Conservation (phyloP, 2,113 vertebrate genomes). For the Craseonycteris thonglongyai region DNA sequence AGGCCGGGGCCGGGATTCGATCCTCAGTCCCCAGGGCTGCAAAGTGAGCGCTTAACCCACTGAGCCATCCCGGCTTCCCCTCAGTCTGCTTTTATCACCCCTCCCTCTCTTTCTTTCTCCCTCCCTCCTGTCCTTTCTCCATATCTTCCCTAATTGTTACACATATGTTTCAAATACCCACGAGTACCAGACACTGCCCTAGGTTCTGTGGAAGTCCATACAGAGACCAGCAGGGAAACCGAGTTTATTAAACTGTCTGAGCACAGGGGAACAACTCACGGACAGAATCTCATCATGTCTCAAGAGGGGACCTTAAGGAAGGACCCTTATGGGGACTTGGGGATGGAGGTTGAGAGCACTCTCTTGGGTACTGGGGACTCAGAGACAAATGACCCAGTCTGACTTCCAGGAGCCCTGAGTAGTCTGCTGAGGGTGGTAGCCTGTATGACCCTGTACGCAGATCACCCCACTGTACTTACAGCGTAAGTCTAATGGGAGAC, state of each 20-base stretch:
- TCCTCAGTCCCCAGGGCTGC: too few relatives aligned
- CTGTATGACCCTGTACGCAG: neutral
- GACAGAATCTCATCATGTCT: neutral
- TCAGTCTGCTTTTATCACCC: neutral
- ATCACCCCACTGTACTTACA: neutral
- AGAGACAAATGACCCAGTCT: neutral
- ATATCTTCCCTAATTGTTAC: neutral
- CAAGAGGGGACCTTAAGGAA: neutral
- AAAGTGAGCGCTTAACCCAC: too few relatives aligned
- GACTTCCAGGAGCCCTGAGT: neutral
- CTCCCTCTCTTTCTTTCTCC: neutral
- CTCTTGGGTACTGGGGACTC: neutral
- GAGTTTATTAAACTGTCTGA: neutral
- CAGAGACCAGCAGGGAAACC: neutral
- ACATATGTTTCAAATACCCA: neutral
- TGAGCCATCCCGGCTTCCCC: too few relatives aligned
- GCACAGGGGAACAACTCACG: too few relatives aligned
- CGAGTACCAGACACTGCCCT: neutral
- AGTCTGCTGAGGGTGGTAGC: neutral
- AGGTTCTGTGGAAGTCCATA: neutral
- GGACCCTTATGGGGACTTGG: neutral
- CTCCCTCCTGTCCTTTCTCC: neutral
- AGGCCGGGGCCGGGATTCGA: too few relatives aligned
- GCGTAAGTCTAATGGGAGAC: neutral
- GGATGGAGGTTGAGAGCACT: neutral